Evolutionary conservation across 2,888 invertebrate genomes (phyloP).

Genomic region (Andrena praecox): DNA sequence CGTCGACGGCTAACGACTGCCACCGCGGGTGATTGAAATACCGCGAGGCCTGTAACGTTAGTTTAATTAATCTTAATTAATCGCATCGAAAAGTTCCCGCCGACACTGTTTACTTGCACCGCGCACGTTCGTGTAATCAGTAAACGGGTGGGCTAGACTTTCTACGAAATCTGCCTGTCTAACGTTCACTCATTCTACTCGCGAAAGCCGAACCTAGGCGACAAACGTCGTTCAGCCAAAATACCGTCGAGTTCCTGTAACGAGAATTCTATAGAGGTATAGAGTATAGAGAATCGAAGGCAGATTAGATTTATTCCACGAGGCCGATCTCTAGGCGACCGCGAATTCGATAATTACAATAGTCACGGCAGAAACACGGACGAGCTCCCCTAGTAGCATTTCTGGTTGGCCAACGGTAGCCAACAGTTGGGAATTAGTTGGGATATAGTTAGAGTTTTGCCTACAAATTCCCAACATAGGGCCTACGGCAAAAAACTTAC

Average conservation of each 20-base stretch:
- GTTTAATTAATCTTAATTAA: conserved; percentile 58
- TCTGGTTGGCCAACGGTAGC: no score
- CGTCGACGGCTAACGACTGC: conserved; percentile 46
- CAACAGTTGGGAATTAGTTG: no score
- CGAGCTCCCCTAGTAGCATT: no score
- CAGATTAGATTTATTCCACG: conserved; percentile 36
- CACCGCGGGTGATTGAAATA: conserved; percentile 32
- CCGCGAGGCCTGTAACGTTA: conserved; percentile 29
- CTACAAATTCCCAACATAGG: no score
- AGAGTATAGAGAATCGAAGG: conserved; percentile 14
- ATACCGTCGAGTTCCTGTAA: conserved; percentile 4
- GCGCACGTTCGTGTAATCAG: conserved; percentile 16
- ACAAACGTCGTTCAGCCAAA: background rate
- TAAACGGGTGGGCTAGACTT: conserved; percentile 8
- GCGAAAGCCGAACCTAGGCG: background rate
- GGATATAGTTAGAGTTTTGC: no score
- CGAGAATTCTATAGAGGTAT: background rate
- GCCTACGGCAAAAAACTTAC: no score
- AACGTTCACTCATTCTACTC: background rate
- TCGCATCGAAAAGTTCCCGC: conserved; percentile 18
- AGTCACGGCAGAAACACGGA: conserved; percentile 27
- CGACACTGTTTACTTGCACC: conserved; percentile 16
- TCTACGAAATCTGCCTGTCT: conserved; percentile 16
- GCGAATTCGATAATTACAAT: conserved; percentile 58
- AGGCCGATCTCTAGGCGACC: background rate